Evolutionary conservation across 2,113 vertebrate genomes (phyloP).

Genomic region (Calypte anna): DNA sequence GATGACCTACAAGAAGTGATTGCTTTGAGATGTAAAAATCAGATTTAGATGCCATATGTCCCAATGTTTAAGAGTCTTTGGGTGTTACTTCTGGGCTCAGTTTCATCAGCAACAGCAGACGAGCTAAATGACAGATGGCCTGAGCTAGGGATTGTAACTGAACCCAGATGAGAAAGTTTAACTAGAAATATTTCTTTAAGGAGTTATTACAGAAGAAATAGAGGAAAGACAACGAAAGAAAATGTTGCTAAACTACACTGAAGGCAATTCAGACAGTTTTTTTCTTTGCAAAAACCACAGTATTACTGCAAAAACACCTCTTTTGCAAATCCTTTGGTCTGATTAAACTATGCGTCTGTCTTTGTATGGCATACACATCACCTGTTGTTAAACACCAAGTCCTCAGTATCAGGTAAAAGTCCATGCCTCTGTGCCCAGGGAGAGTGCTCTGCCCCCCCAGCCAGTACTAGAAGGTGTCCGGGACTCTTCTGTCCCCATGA

Average conservation of each 20-base stretch:
- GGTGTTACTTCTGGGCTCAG: neutral
- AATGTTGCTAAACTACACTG: neutral
- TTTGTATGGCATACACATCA: fast-evolving
- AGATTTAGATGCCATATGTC: neutral
- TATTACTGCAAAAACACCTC: neutral
- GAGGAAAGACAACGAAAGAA: neutral
- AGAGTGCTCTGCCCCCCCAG: neutral
- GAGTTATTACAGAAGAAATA: neutral
- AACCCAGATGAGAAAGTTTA: neutral
- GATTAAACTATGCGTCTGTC: neutral
- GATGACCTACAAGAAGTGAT: neutral
- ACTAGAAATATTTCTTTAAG: neutral
- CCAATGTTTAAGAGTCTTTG: neutral
- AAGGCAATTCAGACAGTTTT: neutral
- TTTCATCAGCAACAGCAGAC: neutral
- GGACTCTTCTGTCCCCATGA: neutral
- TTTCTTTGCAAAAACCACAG: neutral
- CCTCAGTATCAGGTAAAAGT: neutral
- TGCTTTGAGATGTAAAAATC: neutral
- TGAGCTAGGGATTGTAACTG: neutral
- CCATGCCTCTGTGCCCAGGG: neutral
- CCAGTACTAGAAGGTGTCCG: neutral
- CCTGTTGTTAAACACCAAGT: neutral
- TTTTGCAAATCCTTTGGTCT: neutral
- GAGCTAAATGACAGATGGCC: neutral